phyloP scores from a whole-genome alignment of 2,113 vertebrate species.

The Odontophorus gujanensis region DNA sequence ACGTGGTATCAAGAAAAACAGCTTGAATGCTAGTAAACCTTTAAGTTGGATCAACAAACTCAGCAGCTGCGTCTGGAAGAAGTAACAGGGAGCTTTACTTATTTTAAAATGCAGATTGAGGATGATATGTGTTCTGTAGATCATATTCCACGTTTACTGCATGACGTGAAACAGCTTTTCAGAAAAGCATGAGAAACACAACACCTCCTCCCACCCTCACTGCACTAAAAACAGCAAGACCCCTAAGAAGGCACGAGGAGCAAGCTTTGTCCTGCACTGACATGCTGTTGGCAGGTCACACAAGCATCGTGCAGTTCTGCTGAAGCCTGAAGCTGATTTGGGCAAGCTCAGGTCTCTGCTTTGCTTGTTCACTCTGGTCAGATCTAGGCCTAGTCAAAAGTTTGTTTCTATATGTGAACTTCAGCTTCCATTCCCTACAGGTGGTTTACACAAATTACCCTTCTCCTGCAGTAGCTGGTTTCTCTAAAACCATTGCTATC shows the following conservation, averaged over 20 bases:
- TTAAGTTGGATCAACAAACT: neutral
- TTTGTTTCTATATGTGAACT: neutral
- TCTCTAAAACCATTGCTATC: neutral
- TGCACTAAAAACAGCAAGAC: accelerated
- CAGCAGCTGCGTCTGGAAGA: neutral
- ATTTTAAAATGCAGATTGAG: neutral
- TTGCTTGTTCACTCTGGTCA: neutral
- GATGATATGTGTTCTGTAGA: neutral
- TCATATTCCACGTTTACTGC: neutral
- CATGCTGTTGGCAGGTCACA: accelerated
- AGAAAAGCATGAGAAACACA: neutral
- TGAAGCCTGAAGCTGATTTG: neutral
- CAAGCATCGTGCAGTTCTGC: neutral
- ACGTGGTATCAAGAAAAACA: neutral
- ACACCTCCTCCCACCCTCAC: neutral
- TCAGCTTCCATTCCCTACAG: constrained; percentile 23
- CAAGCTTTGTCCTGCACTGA: accelerated
- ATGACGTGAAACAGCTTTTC: neutral
- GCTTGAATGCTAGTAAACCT: neutral
- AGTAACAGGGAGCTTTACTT: neutral
- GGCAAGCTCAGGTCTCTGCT: neutral
- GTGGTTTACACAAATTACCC: constrained; percentile 5
- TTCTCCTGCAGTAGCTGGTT: constrained; percentile 21
- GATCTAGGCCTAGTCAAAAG: neutral
- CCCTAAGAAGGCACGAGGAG: accelerated